Evolutionary conservation across 2,797 vertebrate genomes (phyloP).

Genomic region (Epinephelus malabaricus): DNA sequence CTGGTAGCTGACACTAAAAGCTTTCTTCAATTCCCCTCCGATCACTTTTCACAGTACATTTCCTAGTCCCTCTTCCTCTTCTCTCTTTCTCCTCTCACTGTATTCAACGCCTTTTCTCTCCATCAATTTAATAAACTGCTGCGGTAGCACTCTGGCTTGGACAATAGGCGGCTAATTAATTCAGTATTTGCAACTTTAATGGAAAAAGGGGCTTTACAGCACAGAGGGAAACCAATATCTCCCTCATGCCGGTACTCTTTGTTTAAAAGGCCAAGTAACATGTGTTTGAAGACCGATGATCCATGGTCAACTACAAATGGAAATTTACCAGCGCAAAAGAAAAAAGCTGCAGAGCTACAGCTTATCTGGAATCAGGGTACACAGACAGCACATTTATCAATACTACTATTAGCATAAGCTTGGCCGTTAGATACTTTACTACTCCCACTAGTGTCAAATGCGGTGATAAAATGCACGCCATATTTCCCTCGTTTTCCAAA

Average conservation of each 20-base stretch:
- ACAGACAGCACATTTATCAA: constrained; percentile 74
- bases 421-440: constrained; percentile 33
- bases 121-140: constrained; percentile 71
- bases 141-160: constrained; percentile 59
- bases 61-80: constrained; percentile 13
- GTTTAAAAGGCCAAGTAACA: constrained; percentile 50
- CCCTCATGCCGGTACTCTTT: constrained; percentile 32
- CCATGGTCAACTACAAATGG: constrained; percentile 62
- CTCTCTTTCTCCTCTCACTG: constrained; percentile 28
- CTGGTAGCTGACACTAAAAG: constrained; percentile 72
- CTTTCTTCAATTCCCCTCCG: constrained; percentile 67
- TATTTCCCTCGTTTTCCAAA: constrained; percentile 27
- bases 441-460: constrained; percentile 55
- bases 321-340: constrained; percentile 57
- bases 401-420: constrained; percentile 74
- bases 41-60: constrained; percentile 66
- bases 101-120: constrained; percentile 37
- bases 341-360: constrained; percentile 44
- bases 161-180: constrained; percentile 67
- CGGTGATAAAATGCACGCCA: neutral
- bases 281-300: constrained; percentile 51
- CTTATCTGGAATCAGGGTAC: constrained; percentile 66
- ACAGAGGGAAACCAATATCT: constrained; percentile 47
- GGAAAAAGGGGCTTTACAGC: constrained; percentile 45
- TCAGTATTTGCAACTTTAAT: constrained; percentile 74